Base-by-base conservation (phyloP, 1,140 invertebrate genomes). In the Adoxophyes honmai region DNA sequence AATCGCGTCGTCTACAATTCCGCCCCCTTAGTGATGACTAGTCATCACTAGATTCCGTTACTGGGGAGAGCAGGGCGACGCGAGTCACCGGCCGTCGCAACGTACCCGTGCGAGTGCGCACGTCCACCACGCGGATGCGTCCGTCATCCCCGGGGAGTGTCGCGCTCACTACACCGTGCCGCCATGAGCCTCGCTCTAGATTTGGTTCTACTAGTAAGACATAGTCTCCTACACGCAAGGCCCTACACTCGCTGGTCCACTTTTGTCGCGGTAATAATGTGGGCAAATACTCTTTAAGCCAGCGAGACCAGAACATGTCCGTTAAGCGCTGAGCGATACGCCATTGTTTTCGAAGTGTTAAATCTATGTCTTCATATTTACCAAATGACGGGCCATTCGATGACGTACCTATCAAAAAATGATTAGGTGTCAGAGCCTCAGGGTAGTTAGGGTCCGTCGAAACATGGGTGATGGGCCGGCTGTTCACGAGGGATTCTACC, bases 111-210 rank as follows among this genome's bases (percentile, higher is more conserved):
- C 53, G 53, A 2, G 53, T 55, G 14, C 53, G 53, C 36, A 55
- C 53, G 36, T 55, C 54, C 8, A 55, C 36, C 4, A 42, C 18
- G 10, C 54, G 54, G 0, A 55, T 38, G n/a, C 54, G 54, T 9
- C 54, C 54, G 14, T 55, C 54, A 4, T 18, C 21, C 6, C 37
- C 54, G 4, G 54, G 1, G 21, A 42, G 54, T 4, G 35, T 36
- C 36, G 54, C 54, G 8, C 14, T 55, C 37, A 55, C 53, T n/a
- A 55, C 36, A 21, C 53, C 53, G 11, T 55, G 53, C 11, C 35
- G 34, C 53, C 53, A 55, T 15, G 14, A 21, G 16, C 36, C 36
- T 7, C 54, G 54, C 8, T 55, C 54, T 14, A 55, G 14, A n/a
- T 55, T 55, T 8, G 55, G 42, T n/a, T 51, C 55, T 0, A 57